phyloP scores from a whole-genome alignment of 1,140 invertebrate species.

The Ephestia elutella region DNA sequence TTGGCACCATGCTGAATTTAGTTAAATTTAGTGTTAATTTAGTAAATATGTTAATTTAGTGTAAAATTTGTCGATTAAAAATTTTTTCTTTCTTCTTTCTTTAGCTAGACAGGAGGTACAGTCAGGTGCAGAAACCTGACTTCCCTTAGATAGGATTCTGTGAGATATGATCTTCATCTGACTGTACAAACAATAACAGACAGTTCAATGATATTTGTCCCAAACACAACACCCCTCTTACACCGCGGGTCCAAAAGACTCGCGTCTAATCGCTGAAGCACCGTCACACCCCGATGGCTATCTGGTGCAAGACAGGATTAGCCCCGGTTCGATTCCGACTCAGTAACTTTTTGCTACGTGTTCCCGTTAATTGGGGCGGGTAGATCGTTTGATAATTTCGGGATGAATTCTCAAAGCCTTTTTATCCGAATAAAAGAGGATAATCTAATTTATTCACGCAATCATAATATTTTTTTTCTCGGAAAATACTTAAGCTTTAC shows the following conservation, averaged over 20 bases:
- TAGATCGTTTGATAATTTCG: background rate
- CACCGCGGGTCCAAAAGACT: background rate
- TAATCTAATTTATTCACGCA: background rate
- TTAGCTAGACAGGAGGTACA: no score
- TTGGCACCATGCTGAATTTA: no score
- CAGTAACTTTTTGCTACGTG: constrained; percentile 4
- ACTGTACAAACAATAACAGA: no score
- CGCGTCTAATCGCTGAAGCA: background rate
- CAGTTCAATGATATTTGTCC: no score
- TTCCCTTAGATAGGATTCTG: no score
- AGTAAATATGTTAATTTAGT: no score
- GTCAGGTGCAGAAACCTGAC: no score
- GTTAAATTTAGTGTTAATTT: no score
- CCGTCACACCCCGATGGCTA: constrained; percentile 4
- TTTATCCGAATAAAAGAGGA: background rate
- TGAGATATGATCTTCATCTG: no score
- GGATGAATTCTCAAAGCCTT: background rate
- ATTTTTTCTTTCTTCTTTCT: no score
- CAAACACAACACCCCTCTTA: no score
- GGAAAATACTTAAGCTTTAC: background rate
- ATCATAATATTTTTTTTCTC: background rate
- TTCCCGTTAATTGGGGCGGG: background rate
- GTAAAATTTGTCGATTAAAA: no score
- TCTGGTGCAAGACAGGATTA: constrained; percentile 8
- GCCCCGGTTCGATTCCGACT: constrained; percentile 6